Conservation (phyloP, 2,797 vertebrate species). For the Cyclura pinguis region DNA sequence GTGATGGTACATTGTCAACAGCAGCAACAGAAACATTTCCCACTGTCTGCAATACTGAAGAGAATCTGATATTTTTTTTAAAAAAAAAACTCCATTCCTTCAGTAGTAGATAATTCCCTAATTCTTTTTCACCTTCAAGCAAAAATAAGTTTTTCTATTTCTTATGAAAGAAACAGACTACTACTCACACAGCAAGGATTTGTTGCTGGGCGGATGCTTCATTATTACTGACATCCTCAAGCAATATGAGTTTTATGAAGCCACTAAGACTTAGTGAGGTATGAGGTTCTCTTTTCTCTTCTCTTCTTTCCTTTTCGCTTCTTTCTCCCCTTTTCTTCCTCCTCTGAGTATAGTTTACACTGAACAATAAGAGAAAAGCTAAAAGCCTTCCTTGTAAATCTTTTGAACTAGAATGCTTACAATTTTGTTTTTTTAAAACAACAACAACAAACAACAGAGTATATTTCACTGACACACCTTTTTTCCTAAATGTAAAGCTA, state of each 20-base stretch:
- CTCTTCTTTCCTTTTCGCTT: slow-evolving; percentile 15
- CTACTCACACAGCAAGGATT: slow-evolving; percentile 42
- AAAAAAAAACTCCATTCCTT: neutral
- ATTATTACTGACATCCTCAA: slow-evolving; percentile 33
- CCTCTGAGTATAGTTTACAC: neutral
- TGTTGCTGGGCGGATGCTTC: slow-evolving; percentile 31
- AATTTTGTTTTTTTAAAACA: too few species aligned
- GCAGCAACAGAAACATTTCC: slow-evolving; percentile 18
- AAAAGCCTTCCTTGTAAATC: neutral
- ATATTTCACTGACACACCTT: neutral
- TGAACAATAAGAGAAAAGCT: neutral
- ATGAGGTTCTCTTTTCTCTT: slow-evolving; percentile 10
- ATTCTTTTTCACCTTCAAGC: slow-evolving; percentile 42
- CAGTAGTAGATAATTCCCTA: slow-evolving; percentile 39
- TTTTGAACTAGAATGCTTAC: slow-evolving; percentile 4
- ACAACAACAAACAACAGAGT: neutral
- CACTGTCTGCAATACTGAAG: neutral
- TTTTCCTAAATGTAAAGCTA: slow-evolving; percentile 10
- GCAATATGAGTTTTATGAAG: slow-evolving; percentile 46
- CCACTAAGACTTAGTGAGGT: slow-evolving; percentile 30
- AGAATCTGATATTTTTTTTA: neutral
- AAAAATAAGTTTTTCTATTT: slow-evolving; percentile 45
- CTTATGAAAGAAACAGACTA: slow-evolving; percentile 36
- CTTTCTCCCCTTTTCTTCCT: slow-evolving; percentile 21
- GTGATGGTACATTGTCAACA: neutral